A percentile compares a stretch with the other conserved stretches of the same genome.
Conservation (phyloP, 2,113 vertebrate species). For the Euleptes europaea region DNA sequence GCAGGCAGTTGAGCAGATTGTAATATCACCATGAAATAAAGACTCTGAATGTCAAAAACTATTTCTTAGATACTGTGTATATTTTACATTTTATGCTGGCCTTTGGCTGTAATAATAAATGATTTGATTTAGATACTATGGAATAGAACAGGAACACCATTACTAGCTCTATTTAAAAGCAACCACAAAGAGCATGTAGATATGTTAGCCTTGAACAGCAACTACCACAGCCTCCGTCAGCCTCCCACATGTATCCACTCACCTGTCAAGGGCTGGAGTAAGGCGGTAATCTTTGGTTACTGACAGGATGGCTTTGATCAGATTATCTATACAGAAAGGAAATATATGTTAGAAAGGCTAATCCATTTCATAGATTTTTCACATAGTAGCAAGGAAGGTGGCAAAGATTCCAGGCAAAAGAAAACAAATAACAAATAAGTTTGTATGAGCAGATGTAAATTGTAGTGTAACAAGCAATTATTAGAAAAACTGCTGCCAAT, state of each 20-base stretch:
- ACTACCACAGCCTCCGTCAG: neutral
- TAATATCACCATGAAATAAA: slow-evolving; percentile 28
- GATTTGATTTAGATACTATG: too few species aligned
- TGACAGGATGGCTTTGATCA: slow-evolving; percentile 91
- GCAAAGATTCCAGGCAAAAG: neutral
- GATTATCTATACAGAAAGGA: slow-evolving; percentile 82
- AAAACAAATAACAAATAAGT: neutral
- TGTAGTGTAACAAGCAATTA: neutral
- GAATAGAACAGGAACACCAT: neutral
- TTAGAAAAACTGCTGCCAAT: neutral
- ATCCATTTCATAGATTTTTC: neutral
- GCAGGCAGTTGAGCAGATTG: neutral
- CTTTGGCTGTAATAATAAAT: too few species aligned
- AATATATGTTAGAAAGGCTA: slow-evolving; percentile 43
- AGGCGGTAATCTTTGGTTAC: slow-evolving; percentile 89
- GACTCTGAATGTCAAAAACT: slow-evolving; percentile 37
- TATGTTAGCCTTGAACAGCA: neutral
- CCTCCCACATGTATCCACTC: slow-evolving; percentile 43
- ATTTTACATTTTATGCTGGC: too few species aligned
- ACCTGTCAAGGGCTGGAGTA: slow-evolving; percentile 91
- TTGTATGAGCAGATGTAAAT: neutral
- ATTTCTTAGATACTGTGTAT: slow-evolving; percentile 14
- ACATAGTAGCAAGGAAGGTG: neutral
- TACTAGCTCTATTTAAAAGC: slow-evolving; percentile 25
- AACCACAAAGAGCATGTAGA: slow-evolving; percentile 23